A percentile compares a stretch with the other conserved stretches of the same genome.
Conservation (phyloP, 1,140 invertebrate genomes). For the Panonychus citri region DNA sequence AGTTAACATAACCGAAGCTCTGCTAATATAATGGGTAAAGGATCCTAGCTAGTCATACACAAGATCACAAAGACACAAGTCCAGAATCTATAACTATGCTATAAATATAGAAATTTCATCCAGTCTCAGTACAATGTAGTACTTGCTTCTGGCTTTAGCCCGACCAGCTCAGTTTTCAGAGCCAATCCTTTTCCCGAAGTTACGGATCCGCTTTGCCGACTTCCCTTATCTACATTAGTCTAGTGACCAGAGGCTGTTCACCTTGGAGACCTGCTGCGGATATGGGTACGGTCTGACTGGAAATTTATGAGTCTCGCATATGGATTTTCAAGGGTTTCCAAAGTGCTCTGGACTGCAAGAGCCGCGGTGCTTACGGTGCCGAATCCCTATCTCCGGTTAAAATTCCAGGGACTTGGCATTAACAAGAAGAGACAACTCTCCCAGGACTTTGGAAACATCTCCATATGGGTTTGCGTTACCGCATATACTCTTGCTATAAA, state of each 20-base stretch:
- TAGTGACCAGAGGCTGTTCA: slow-evolving; percentile 25
- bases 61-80: not conserved
- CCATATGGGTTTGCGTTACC: slow-evolving; percentile 9
- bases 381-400: slow-evolving; percentile 22
- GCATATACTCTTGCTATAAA: slow-evolving; percentile 5
- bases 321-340: slow-evolving; percentile 25
- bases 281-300: slow-evolving; percentile 19
- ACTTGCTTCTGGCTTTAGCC: slow-evolving; percentile 38
- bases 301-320: slow-evolving; percentile 15
- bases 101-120: no score
- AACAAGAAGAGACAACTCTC: slow-evolving; percentile 11
- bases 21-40: slow-evolving; percentile 21
- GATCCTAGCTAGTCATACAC: not conserved
- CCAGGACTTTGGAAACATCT: slow-evolving; percentile 5
- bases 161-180: slow-evolving; percentile 26
- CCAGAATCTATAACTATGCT: no score
- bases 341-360: slow-evolving; percentile 22
- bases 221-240: slow-evolving; percentile 28
- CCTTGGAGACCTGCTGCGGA: slow-evolving; percentile 27
- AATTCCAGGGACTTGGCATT: slow-evolving; percentile 6
- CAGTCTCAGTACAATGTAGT: not conserved
- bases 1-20: slow-evolving; percentile 60
- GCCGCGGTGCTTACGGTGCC: slow-evolving; percentile 21
- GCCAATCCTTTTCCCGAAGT: slow-evolving; percentile 33
- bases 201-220: slow-evolving; percentile 28